Conservation (phyloP, 2,888 invertebrate species). For the Alcis repandata region DNA sequence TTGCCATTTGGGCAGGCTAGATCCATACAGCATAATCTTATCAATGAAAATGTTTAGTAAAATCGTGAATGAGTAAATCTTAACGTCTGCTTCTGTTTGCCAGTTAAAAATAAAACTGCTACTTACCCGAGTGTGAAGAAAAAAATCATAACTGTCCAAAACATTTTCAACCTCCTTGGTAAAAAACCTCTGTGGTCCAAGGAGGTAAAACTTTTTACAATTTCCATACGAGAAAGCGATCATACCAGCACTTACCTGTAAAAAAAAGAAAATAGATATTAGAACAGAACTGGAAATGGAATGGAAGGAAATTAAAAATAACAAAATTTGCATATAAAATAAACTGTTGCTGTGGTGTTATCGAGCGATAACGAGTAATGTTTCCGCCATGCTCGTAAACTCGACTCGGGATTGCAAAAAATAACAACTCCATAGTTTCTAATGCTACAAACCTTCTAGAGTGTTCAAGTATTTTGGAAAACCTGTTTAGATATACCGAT, state of each 20-base stretch:
- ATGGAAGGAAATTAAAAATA: slow-evolving; percentile 57
- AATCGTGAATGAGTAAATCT: too few species aligned
- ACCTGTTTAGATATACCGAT: too few species aligned
- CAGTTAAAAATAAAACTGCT: too few species aligned
- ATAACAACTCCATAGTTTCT: slow-evolving; percentile 14
- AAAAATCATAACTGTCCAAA: background rate
- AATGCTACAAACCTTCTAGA: background rate
- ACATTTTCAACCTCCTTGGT: background rate
- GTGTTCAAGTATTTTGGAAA: background rate
- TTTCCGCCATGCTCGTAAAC: slow-evolving; percentile 65
- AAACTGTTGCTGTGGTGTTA: slow-evolving; percentile 57
- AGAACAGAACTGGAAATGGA: slow-evolving; percentile 29
- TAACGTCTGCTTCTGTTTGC: too few species aligned
- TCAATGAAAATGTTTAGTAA: too few species aligned
- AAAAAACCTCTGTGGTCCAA: too few species aligned
- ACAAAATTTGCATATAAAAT: slow-evolving; percentile 63
- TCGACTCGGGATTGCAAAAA: slow-evolving; percentile 50
- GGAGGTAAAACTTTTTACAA: slow-evolving; percentile 32
- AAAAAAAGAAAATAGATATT: slow-evolving; percentile 49
- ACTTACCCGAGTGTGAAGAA: slow-evolving; percentile 4
- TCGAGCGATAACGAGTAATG: slow-evolving; percentile 62
- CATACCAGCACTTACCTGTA: slow-evolving; percentile 73
- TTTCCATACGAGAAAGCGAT: slow-evolving; percentile 45
- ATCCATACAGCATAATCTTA: too few species aligned
- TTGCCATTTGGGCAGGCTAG: too few species aligned